phyloP scores from a whole-genome alignment of 2,797 vertebrate genomes.

The Anguilla megastoma region DNA sequence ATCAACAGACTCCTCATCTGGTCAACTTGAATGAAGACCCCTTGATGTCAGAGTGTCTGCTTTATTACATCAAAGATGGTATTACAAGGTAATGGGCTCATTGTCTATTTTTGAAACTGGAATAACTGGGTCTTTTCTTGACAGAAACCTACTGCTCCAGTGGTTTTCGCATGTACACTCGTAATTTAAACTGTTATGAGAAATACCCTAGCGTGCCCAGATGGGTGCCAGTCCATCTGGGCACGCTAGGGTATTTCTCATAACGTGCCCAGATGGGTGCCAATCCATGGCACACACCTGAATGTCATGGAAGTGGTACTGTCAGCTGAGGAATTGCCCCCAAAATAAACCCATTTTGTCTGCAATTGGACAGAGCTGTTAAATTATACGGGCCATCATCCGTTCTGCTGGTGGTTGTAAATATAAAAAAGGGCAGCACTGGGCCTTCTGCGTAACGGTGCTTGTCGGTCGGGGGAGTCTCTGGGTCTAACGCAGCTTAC shows the following conservation, averaged over 20 bases:
- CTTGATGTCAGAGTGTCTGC: conserved; percentile 98
- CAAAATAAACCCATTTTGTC: not conserved
- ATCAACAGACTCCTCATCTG: conserved; percentile 92
- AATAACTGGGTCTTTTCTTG: not conserved
- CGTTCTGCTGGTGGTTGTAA: not conserved
- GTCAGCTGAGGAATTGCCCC: not conserved
- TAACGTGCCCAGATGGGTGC: too few species aligned
- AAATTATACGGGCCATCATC: not conserved
- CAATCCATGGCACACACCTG: not conserved
- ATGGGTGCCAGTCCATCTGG: not conserved
- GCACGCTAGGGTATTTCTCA: too few species aligned
- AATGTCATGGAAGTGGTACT: not conserved
- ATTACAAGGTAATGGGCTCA: conserved; percentile 83
- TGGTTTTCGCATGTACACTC: not conserved
- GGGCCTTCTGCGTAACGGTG: not conserved
- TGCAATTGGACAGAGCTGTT: not conserved
- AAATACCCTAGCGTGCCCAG: not conserved
- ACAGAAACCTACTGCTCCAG: not conserved
- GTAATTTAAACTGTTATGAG: not conserved
- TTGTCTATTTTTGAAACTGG: not conserved
- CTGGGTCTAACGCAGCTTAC: conserved; percentile 41
- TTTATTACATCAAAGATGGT: conserved; percentile 99
- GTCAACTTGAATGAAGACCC: conserved; percentile 99
- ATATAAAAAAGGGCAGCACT: not conserved
- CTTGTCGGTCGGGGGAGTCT: not conserved